A percentile compares a stretch with the other conserved stretches of the same genome.
These are phyloP conservation scores for Ptychoptera albimana DNA, from an alignment of 2,888 invertebrate species.

Conservation along the genomic window DNA sequence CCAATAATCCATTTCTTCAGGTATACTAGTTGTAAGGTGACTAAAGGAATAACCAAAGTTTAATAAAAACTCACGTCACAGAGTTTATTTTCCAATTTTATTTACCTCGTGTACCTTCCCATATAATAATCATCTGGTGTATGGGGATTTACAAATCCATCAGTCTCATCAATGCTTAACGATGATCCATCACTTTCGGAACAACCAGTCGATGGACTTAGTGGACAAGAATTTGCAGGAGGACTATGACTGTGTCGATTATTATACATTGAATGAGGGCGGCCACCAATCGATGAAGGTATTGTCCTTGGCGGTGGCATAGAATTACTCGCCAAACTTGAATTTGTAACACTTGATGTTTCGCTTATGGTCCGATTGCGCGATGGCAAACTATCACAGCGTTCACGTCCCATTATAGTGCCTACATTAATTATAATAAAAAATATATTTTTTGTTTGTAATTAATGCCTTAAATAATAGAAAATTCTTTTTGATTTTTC, in stretches of 20 bases:
- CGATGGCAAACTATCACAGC: slow-evolving; percentile 72
- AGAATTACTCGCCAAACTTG: slow-evolving; percentile 20
- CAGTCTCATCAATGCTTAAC: slow-evolving; percentile 45
- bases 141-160: slow-evolving; percentile 37
- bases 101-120: slow-evolving; percentile 21
- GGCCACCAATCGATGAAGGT: slow-evolving; percentile 22
- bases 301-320: slow-evolving; percentile 29
- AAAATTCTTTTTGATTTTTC: no score
- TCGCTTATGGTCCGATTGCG: slow-evolving; percentile 38
- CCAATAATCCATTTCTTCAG: slow-evolving; percentile 41
- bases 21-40: slow-evolving; percentile 23
- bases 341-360: slow-evolving; percentile 39
- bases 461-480: no score
- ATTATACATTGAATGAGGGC: slow-evolving; percentile 29
- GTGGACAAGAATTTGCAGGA: slow-evolving; percentile 36
- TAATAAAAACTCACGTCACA: background rate
- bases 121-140: slow-evolving; percentile 39
- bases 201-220: slow-evolving; percentile 44
- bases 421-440: slow-evolving; percentile 11
- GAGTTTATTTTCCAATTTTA: background rate
- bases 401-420: slow-evolving; percentile 38
- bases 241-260: slow-evolving; percentile 26
- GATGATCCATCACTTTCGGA: slow-evolving; percentile 55
- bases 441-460: no score
- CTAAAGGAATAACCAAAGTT: background rate